Conservation (phyloP, 2,113 vertebrate genomes). For the Zonotrichia leucophrys region DNA sequence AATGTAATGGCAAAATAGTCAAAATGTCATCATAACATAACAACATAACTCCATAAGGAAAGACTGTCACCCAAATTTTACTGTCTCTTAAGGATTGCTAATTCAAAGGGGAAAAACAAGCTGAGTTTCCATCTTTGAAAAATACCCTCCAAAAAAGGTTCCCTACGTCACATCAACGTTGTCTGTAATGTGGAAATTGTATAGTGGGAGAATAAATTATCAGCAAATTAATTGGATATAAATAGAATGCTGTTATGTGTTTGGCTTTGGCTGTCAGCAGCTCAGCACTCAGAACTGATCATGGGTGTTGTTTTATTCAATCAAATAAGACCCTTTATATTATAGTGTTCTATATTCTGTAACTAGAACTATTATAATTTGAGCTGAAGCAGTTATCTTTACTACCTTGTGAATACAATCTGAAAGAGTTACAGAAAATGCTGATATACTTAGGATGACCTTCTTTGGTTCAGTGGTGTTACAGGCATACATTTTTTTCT, state of each 20-base stretch:
- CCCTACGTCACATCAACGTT: not conserved
- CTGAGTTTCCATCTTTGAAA: not conserved
- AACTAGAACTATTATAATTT: conserved; percentile 53
- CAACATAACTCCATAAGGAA: not conserved
- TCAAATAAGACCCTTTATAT: conserved; percentile 37
- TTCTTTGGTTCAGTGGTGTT: conserved; percentile 63
- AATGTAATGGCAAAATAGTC: not conserved
- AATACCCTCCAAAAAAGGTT: not conserved
- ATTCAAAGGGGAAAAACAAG: not conserved
- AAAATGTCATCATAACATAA: not conserved
- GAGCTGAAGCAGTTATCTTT: conserved; percentile 62
- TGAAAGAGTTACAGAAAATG: conserved; percentile 60
- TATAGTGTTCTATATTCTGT: conserved; percentile 45
- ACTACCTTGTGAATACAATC: conserved; percentile 52
- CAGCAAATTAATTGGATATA: conserved; percentile 59
- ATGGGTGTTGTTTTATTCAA: conserved; percentile 46
- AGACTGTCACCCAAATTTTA: not conserved
- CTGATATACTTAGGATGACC: conserved; percentile 66
- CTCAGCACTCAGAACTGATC: conserved; percentile 38
- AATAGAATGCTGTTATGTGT: conserved; percentile 39
- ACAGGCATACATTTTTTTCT: conserved; percentile 21
- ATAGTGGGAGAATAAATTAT: conserved; percentile 53
- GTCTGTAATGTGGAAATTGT: not conserved
- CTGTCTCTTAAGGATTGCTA: not conserved
- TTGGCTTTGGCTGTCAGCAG: conserved; percentile 51